phyloP scores from a whole-genome alignment of 2,113 vertebrate species.

The Gasterosteus nipponicus region DNA sequence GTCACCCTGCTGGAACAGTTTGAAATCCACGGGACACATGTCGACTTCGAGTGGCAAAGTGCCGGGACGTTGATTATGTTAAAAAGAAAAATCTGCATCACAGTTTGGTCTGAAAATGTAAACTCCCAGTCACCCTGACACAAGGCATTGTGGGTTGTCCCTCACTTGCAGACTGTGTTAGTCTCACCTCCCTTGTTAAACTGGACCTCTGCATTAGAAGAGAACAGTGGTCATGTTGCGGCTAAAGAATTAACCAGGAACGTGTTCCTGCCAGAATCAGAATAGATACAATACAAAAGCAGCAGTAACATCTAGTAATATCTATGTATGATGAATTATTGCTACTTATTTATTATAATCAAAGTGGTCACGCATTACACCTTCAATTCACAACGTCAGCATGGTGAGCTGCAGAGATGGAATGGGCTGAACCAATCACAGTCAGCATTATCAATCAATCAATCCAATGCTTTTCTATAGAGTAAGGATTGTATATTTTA shows the following conservation, averaged over 20 bases:
- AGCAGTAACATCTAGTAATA: background rate
- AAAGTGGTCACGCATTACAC: background rate
- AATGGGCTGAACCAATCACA: background rate
- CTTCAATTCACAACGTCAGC: too few relatives aligned
- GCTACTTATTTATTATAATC: background rate
- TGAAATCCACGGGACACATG: slow-evolving; percentile 17
- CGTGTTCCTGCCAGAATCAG: too few relatives aligned
- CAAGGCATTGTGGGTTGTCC: background rate
- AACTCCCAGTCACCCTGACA: background rate
- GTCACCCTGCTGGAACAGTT: slow-evolving; percentile 14
- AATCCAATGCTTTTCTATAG: background rate
- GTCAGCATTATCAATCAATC: background rate
- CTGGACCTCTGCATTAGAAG: background rate
- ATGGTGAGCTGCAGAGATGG: background rate
- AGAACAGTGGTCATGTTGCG: background rate
- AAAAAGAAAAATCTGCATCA: slow-evolving; percentile 4
- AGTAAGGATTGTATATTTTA: too few relatives aligned
- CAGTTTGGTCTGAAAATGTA: background rate
- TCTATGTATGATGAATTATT: background rate
- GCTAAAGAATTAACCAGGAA: background rate
- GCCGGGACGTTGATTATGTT: slow-evolving; percentile 24
- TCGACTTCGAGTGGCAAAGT: background rate
- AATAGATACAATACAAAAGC: background rate
- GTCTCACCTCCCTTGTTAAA: slow-evolving; percentile 1
- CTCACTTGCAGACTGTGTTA: background rate